A percentile compares a stretch with the other conserved stretches of the same genome.
Evolutionary conservation across 2,113 vertebrate species (phyloP).

Genomic region (Melospiza melodia): DNA sequence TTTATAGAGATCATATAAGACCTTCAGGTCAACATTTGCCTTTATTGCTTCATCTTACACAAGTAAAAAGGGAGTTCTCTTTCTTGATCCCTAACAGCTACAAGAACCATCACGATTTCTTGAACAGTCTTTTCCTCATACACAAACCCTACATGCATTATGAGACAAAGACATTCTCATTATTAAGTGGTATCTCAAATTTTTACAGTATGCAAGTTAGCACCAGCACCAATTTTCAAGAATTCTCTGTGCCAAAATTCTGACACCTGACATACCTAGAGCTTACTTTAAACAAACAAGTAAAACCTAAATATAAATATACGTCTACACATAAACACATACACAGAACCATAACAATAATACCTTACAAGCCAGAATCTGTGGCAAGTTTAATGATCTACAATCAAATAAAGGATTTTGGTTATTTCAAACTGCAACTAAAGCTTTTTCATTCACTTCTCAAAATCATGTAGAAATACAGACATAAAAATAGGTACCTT

Average conservation of each 20-base stretch:
- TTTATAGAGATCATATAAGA: background rate
- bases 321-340: background rate
- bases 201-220: background rate
- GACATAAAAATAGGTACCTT: background rate
- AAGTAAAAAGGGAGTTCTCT: background rate
- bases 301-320: background rate
- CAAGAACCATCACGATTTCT: background rate
- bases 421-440: background rate
- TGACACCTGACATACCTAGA: background rate
- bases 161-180: background rate
- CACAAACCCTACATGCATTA: background rate
- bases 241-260: background rate
- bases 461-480: background rate
- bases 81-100: background rate
- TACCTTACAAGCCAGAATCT: background rate
- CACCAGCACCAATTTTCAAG: background rate
- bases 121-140: background rate
- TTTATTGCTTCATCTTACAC: background rate
- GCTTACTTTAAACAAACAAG: background rate
- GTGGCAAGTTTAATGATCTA: background rate
- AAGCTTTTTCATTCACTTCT: background rate
- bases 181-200: background rate
- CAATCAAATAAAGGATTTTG: background rate
- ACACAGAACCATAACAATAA: background rate
- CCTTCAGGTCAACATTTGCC: background rate